phyloP scores from a whole-genome alignment of 1,140 invertebrate species.

The Solen grandis region DNA sequence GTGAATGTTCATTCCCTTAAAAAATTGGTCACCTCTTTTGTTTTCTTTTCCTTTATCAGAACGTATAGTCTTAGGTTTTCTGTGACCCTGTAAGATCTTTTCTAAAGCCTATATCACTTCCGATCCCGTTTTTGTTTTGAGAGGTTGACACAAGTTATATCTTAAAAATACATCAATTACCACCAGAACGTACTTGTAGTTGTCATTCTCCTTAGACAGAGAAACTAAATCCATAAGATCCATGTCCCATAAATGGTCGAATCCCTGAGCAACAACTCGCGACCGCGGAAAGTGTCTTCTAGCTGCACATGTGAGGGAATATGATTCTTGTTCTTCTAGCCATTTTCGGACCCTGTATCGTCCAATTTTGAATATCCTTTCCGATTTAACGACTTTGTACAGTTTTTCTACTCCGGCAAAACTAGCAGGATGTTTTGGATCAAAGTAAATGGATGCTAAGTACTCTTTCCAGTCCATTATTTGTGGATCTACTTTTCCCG shows the following conservation, averaged over 20 bases:
- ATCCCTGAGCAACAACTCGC: neutral
- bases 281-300: slow-evolving; percentile 10
- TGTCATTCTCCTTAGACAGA: slow-evolving; percentile 7
- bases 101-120: neutral
- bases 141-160: neutral
- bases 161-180: slow-evolving; percentile 23
- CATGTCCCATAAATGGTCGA: slow-evolving; percentile 27
- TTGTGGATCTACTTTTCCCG: neutral
- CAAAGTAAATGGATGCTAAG: slow-evolving; percentile 32
- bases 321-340: slow-evolving; percentile 39
- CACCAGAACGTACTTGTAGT: slow-evolving; percentile 13
- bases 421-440: slow-evolving; percentile 1
- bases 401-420: slow-evolving; percentile 23
- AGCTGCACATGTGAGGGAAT: slow-evolving; percentile 26
- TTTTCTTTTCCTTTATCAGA: slow-evolving; percentile 15
- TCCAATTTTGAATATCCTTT: slow-evolving; percentile 32
- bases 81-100: neutral
- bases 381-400: slow-evolving; percentile 14
- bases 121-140: slow-evolving; percentile 2
- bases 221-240: slow-evolving; percentile 29
- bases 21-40: slow-evolving; percentile 14
- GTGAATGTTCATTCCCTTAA: neutral
- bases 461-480: slow-evolving; percentile 34
- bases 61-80: slow-evolving; percentile 7
- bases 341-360: slow-evolving; percentile 37